Base-by-base conservation (phyloP, 35 echinoderm and acorn worm genomes). In the Strongylocentrotus purpuratus region DNA sequence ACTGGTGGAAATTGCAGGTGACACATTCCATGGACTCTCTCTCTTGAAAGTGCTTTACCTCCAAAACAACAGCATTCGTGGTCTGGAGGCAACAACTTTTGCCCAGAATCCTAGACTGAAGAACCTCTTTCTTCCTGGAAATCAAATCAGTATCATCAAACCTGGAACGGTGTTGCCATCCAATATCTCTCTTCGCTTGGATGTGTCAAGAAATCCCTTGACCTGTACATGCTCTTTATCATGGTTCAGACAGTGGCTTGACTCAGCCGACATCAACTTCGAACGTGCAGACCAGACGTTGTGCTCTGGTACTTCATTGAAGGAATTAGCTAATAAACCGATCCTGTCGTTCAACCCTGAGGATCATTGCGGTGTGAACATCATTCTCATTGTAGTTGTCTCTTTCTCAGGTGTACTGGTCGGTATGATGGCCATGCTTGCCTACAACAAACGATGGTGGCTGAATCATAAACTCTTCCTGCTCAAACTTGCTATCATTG, bases 241-340 rank as follows among this genome's bases (percentile, higher is more conserved):
- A 33, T 86, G 85, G 85, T 86, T 86, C 85, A 86, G 85, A n/a
- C 28, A 86, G 7, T 86, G 85, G 85, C n/a, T 86, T 12, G 85
- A 86, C 9, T 33, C 33, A 18, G 33, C n/a, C 85, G 12, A 86
- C 12, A 22, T 86, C 12, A 9, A 9, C 10, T 33, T 86, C 1
- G 1, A 31, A 22, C 85, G 25, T 31, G 5, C 28, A 33, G 33
- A 86, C 33, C 28, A 86, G n/a, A 86, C 85, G 22, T 31, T 86
- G 9, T 86, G 85, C 85, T 86, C 85, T 9, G 0, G 85, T 7
- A 31, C 85, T 31, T 86, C 85, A 31, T 86, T 86, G 28, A 33
- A 86, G 33, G 33, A 31, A 31, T 86, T 86, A 0, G 85, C 12
- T 7, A 31, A 86, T 86, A 31, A 86, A 31, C 85, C 85, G 9